These are phyloP conservation scores for Philereme transversata DNA, from an alignment of 2,888 invertebrate genomes.

Conservation along the genomic window DNA sequence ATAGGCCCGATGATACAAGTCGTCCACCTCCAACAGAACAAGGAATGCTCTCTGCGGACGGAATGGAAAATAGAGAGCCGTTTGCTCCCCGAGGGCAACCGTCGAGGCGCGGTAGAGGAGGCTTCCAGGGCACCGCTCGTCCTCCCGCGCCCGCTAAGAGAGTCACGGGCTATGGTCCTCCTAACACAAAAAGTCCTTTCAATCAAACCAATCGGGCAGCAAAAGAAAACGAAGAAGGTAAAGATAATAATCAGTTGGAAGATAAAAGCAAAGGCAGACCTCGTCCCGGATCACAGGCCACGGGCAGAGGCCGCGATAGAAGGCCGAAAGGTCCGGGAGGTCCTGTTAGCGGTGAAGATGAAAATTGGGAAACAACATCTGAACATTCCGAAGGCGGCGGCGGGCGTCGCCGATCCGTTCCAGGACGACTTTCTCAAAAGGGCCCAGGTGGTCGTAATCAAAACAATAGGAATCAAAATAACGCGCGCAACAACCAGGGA, in stretches of 20 bases:
- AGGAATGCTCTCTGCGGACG: conserved; percentile 49
- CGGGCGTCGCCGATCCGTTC: conserved; percentile 60
- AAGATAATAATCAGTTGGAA: conserved; percentile 70
- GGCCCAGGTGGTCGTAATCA: conserved; percentile 67
- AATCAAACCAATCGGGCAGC: conserved; percentile 76
- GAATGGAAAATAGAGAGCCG: conserved; percentile 85
- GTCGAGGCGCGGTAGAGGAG: conserved; percentile 92
- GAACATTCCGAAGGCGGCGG: conserved; percentile 89
- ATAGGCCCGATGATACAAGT: conserved; percentile 80
- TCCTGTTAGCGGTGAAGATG: conserved; percentile 81
- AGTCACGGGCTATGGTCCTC: conserved; percentile 91
- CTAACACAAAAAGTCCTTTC: conserved; percentile 91
- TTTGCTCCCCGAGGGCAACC: conserved; percentile 96
- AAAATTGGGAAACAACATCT: conserved; percentile 92
- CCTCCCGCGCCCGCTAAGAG: conserved; percentile 83
- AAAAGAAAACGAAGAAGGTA: conserved; percentile 68
- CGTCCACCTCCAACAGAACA: conserved; percentile 53
- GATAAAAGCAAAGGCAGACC: conserved; percentile 88
- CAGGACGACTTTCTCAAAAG: conserved; percentile 61
- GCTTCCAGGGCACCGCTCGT: conserved; percentile 72
- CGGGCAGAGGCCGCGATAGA: conserved; percentile 79
- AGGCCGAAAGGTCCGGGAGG: conserved; percentile 65
- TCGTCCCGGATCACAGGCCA: conserved; percentile 85
- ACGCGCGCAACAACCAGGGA: conserved; percentile 57
- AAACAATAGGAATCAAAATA: conserved; percentile 62